Conservation (phyloP, 2,113 vertebrate genomes). For the Thryonomys swinderianus region DNA sequence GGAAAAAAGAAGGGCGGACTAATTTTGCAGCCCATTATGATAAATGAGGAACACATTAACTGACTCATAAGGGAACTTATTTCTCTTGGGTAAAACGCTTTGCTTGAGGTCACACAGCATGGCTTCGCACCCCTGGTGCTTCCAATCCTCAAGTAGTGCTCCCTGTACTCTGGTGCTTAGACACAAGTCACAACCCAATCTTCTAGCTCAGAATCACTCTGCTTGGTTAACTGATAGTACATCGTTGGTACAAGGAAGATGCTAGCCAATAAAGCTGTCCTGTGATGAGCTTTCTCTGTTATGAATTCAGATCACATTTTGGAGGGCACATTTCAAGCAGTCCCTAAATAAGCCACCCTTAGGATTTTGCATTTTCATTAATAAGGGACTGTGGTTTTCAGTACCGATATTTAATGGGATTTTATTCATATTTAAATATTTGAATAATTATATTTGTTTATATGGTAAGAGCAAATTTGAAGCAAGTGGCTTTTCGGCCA, state of each 20-base stretch:
- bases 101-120: background rate
- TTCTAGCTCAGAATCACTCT: background rate
- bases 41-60: background rate
- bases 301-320: conserved; percentile 72
- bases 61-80: background rate
- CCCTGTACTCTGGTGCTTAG: background rate
- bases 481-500: conserved; percentile 61
- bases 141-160: background rate
- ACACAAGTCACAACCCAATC: background rate
- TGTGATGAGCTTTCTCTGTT: conserved; percentile 54
- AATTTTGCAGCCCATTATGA: background rate
- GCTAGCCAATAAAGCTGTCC: conserved; percentile 25
- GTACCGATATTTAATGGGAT: conserved; percentile 59
- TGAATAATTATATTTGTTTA: conserved; percentile 71
- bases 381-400: conserved; percentile 60
- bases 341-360: conserved; percentile 59
- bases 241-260: background rate
- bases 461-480: conserved; percentile 66
- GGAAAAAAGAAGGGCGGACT: background rate
- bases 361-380: conserved; percentile 70
- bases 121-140: background rate
- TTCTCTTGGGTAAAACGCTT: background rate
- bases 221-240: background rate
- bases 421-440: conserved; percentile 80
- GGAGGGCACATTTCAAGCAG: conserved; percentile 33